Conservation (phyloP, 2,888 invertebrate species). For the Nephrotoma flavescens region DNA sequence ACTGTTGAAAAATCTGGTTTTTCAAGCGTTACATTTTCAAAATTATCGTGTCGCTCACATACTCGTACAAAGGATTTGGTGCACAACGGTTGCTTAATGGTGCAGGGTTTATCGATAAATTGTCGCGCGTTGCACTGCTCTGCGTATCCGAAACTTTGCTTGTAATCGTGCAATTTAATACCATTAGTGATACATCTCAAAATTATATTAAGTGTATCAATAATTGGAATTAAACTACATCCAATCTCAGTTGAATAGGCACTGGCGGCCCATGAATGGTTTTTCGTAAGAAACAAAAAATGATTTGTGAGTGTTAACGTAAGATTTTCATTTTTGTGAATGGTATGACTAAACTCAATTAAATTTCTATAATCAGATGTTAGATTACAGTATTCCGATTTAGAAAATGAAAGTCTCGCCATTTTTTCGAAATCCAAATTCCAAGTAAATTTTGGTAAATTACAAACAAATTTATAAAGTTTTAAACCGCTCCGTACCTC, state of each 20-base stretch:
- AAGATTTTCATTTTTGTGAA: too few species aligned
- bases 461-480: not conserved
- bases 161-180: not conserved
- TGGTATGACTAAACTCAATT: too few species aligned
- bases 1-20: too few species aligned
- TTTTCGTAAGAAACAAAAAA: too few species aligned
- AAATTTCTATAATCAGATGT: not conserved
- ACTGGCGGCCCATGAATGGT: not conserved
- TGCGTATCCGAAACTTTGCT: not conserved
- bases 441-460: not conserved
- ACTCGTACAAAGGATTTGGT: not conserved
- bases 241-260: not conserved
- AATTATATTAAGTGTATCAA: too few species aligned
- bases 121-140: not conserved
- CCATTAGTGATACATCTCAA: not conserved
- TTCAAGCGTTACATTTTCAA: not conserved
- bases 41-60: not conserved
- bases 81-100: not conserved
- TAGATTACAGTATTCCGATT: not conserved
- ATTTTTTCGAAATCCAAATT: not conserved
- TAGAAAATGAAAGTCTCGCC: not conserved
- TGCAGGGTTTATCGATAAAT: not conserved
- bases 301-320: too few species aligned
- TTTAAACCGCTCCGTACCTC: not conserved
- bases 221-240: not conserved